Evolutionary conservation across 2,797 vertebrate species (phyloP), one percentile per base, ranked within the genome.

Genomic region (Salmo trutta): DNA sequence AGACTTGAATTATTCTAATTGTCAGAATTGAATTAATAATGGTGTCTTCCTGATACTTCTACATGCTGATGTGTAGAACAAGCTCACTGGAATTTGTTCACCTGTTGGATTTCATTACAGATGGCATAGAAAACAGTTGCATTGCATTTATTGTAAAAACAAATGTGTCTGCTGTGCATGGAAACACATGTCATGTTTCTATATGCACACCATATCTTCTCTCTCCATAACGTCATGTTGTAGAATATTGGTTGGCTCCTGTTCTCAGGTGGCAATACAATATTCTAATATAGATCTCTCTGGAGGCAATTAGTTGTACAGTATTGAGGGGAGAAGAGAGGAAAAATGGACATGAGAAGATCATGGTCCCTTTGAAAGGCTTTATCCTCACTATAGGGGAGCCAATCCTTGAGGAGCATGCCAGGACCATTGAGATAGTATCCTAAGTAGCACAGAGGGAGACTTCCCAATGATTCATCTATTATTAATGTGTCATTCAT

Each of bases 21-120:
- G 86, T 87, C 85, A 87, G 69, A 62, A 65, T 6, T 64, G 29
- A 81, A 72, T 85, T 87, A 74, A 85, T 86, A 17, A 75, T 75
- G 76, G 33, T 84, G 79, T 74, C 17, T 52, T 62, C 68, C 71
- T 12, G 15, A 76, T 74, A 66, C 41, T 33, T 77, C 67, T 71
- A 15, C 4, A n/a, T 62, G 62, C n/a, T 59, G 29, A 27, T 72
- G 41, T 47, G 10, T 47, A 47, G 41, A 47, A 47, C 41, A 47
- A 47, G 41, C 10, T 47, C 41, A 47, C 41, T 47, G 41, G 8
- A 14, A 47, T 47, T 14, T 47, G 10, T 47, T 47, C 3, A 47
- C 41, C 10, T 47, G 41, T 47, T 14, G 12, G 69, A 65, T 74
- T 82, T 41, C n/a, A n/a, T 75, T 21, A 41, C 59, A 66, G 14